Conservation (phyloP, 2,113 vertebrate species). For the Edolisoma coerulescens region DNA sequence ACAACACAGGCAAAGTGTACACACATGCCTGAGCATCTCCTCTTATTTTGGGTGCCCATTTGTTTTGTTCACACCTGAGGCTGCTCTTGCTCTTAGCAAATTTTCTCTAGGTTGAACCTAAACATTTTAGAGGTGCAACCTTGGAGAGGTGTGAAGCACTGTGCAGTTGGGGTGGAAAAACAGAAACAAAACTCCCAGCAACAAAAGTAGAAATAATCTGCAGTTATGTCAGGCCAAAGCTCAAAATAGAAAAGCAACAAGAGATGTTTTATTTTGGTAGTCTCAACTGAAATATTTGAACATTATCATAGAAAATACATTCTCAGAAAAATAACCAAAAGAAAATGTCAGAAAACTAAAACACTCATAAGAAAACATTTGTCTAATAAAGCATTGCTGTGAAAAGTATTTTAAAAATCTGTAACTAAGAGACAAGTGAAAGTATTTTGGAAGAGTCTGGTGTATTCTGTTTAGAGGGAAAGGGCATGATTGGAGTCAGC, state of each 20-base stretch:
- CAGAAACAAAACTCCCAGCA: background rate
- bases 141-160: background rate
- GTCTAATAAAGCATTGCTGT: background rate
- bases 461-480: background rate
- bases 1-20: background rate
- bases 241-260: background rate
- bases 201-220: background rate
- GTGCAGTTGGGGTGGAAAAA: background rate
- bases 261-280: background rate
- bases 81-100: background rate
- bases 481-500: accelerated
- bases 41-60: background rate
- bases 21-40: accelerated
- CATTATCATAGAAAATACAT: accelerated
- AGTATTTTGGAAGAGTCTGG: background rate
- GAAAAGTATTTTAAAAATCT: background rate
- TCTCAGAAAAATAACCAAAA: background rate
- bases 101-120: background rate
- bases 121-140: accelerated
- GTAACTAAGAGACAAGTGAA: background rate
- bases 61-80: background rate
- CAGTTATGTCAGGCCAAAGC: background rate
- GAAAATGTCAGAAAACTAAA: background rate
- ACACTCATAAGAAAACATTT: background rate
- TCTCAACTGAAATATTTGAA: background rate